Evolutionary conservation across 2,888 invertebrate species (phyloP).

Genomic region (Drosophila histrio): DNA sequence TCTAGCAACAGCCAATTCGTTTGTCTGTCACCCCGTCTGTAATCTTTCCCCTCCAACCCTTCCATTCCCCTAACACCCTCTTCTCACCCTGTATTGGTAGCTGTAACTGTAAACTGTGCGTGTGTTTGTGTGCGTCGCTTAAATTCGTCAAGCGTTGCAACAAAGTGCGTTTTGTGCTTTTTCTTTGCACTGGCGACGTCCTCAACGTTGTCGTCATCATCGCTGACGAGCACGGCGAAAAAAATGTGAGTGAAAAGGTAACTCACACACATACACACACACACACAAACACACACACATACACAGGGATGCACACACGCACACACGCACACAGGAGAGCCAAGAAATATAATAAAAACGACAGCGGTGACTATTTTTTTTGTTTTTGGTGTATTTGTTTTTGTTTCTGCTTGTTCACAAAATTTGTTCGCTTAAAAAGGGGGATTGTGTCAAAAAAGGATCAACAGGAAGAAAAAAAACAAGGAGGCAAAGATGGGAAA

Average conservation of each 20-base stretch:
- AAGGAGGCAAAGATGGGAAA: neutral
- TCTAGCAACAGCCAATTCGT: neutral
- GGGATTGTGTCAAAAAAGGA: slow-evolving; percentile 44
- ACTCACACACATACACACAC: neutral
- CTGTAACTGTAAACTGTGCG: neutral
- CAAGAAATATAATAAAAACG: slow-evolving; percentile 71
- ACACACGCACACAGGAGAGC: slow-evolving; percentile 30
- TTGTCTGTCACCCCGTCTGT: neutral
- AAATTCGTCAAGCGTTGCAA: slow-evolving; percentile 71
- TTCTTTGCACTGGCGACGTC: slow-evolving; percentile 38
- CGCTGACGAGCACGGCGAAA: slow-evolving; percentile 31
- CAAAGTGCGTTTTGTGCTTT: slow-evolving; percentile 71
- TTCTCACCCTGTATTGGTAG: neutral
- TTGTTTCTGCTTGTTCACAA: slow-evolving; percentile 47
- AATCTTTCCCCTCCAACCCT: neutral
- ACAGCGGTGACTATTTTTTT: slow-evolving; percentile 54
- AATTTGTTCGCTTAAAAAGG: slow-evolving; percentile 58
- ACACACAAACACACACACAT: neutral
- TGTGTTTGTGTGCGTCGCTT: slow-evolving; percentile 29
- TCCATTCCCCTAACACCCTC: neutral
- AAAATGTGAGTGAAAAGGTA: slow-evolving; percentile 10
- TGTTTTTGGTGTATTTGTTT: slow-evolving; percentile 17
- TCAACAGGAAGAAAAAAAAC: slow-evolving; percentile 22
- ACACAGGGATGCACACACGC: slow-evolving; percentile 14
- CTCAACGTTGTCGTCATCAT: slow-evolving; percentile 28